Conservation (phyloP, 1,140 invertebrate species). For the Cyclina sinensis region DNA sequence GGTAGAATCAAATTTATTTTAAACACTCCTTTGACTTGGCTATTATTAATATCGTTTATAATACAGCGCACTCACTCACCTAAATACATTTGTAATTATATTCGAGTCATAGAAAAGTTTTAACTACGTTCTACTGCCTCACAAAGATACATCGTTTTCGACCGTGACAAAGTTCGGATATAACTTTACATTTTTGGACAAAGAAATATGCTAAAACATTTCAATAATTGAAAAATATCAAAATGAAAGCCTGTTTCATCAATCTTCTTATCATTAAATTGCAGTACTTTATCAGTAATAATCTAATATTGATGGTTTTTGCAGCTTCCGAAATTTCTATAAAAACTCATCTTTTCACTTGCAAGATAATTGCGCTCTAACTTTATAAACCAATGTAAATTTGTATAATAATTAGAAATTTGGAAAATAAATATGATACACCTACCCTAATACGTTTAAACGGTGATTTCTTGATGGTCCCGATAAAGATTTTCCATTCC, state of each 20-base stretch:
- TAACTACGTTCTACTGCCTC: not conserved
- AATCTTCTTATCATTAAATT: conserved; percentile 42
- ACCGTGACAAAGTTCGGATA: not conserved
- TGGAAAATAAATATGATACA: conserved; percentile 60
- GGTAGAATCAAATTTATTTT: not conserved
- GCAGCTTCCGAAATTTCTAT: not conserved
- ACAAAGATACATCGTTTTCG: not conserved
- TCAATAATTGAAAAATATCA: not conserved
- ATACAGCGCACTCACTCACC: not conserved
- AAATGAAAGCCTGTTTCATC: conserved; percentile 3
- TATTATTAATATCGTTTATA: not conserved
- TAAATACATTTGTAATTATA: too few relatives aligned
- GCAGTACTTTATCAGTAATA: not conserved
- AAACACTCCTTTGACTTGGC: not conserved
- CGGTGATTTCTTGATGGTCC: conserved; percentile 45
- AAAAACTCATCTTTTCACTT: conserved; percentile 24
- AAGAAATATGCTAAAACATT: conserved; percentile 10
- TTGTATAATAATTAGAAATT: conserved; percentile 63
- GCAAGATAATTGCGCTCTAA: conserved; percentile 8
- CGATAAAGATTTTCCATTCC: conserved; percentile 29
- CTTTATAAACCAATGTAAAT: conserved; percentile 51
- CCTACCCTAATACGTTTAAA: conserved; percentile 66
- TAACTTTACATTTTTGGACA: not conserved
- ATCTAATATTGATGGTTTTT: conserved; percentile 35
- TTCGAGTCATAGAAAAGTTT: not conserved